phyloP scores from a whole-genome alignment of 2,888 invertebrate species.

The Alcis repandata region DNA sequence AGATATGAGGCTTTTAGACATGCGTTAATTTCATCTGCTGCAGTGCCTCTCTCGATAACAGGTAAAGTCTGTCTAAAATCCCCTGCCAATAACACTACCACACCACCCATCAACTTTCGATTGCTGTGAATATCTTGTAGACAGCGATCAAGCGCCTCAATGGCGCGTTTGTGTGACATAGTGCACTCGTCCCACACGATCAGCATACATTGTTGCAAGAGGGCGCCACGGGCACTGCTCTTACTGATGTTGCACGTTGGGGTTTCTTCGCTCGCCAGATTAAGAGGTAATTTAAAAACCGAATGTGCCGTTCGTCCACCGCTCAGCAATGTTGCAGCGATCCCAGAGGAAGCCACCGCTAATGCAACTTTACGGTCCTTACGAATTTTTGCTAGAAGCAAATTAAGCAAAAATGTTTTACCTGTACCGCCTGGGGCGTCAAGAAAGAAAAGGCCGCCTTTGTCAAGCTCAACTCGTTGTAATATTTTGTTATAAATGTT shows the following conservation, averaged over 20 bases:
- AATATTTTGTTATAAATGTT: slow-evolving; percentile 19
- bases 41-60: slow-evolving; percentile 48
- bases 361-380: slow-evolving; percentile 39
- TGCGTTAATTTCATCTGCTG: slow-evolving; percentile 51
- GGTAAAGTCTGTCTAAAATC: slow-evolving; percentile 36
- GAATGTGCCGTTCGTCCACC: slow-evolving; percentile 44
- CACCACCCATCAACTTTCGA: slow-evolving; percentile 29
- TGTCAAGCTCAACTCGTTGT: background rate
- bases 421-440: slow-evolving; percentile 44
- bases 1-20: slow-evolving; percentile 48
- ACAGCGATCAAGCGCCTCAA: slow-evolving; percentile 19
- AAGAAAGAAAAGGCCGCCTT: slow-evolving; percentile 32
- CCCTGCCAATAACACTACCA: slow-evolving; percentile 36
- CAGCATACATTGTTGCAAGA: slow-evolving; percentile 44
- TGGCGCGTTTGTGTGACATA: slow-evolving; percentile 39
- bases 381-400: slow-evolving; percentile 40
- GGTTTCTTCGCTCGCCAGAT: slow-evolving; percentile 42
- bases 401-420: slow-evolving; percentile 47
- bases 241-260: slow-evolving; percentile 47
- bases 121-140: slow-evolving; percentile 25
- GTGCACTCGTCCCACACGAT: slow-evolving; percentile 53
- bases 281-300: slow-evolving; percentile 47
- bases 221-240: slow-evolving; percentile 39
- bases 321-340: slow-evolving; percentile 39
- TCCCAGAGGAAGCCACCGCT: slow-evolving; percentile 41